phyloP scores from a whole-genome alignment of 2,113 vertebrate genomes.

The Diadophis punctatus region DNA sequence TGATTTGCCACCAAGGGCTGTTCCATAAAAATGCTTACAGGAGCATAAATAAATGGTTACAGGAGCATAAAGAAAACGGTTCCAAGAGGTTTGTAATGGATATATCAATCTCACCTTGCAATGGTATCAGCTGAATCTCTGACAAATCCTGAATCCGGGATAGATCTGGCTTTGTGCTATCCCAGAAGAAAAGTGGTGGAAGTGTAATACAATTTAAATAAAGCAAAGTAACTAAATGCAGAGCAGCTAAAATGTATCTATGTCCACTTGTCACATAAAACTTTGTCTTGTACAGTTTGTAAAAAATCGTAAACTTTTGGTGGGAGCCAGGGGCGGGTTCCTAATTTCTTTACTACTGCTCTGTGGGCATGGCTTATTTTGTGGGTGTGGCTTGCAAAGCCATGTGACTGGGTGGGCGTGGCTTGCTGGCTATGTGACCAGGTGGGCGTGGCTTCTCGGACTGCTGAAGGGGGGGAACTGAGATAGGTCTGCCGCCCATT shows the following conservation, averaged over 20 bases:
- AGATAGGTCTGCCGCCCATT: too few relatives aligned
- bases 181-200: not conserved
- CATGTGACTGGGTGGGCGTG: too few relatives aligned
- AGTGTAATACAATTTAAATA: not conserved
- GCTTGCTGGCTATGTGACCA: too few relatives aligned
- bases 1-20: not conserved
- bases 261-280: not conserved
- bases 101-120: not conserved
- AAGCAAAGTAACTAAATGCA: not conserved
- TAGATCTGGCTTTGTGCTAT: not conserved
- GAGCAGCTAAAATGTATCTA: not conserved
- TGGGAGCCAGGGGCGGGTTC: too few relatives aligned
- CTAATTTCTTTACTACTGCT: too few relatives aligned
- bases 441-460: too few relatives aligned
- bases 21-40: not conserved
- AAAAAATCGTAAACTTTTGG: not conserved
- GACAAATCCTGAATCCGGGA: not conserved
- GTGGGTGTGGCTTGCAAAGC: too few relatives aligned
- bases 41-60: not conserved
- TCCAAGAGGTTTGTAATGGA: not conserved
- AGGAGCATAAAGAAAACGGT: too few relatives aligned
- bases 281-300: not conserved
- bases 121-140: not conserved
- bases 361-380: too few relatives aligned
- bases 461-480: too few relatives aligned